phyloP scores from a whole-genome alignment of 2,113 vertebrate genomes.

The Dendropsophus ebraccatus region DNA sequence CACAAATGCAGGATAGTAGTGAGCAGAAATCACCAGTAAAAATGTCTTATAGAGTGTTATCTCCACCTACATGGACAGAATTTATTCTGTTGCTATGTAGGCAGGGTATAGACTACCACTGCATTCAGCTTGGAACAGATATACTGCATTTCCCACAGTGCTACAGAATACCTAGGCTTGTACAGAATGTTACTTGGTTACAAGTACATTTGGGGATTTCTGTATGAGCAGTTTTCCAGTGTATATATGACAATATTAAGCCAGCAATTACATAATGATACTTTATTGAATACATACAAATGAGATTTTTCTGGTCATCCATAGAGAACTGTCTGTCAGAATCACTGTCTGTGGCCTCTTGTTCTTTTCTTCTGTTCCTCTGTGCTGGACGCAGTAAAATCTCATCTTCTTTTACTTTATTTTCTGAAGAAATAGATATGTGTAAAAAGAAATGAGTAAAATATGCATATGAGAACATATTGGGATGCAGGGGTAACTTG shows the following conservation, averaged over 20 bases:
- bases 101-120: too few species aligned
- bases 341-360: slow-evolving; percentile 10
- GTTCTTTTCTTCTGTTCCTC: background rate
- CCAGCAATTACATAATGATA: background rate
- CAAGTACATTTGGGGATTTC: too few species aligned
- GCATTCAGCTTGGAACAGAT: too few species aligned
- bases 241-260: too few species aligned
- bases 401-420: slow-evolving; percentile 10
- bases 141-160: too few species aligned
- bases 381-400: slow-evolving; percentile 7
- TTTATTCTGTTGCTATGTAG: too few species aligned
- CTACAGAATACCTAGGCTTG: background rate
- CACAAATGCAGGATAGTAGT: too few species aligned
- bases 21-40: too few species aligned
- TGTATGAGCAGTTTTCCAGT: background rate
- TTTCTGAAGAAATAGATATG: background rate
- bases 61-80: too few species aligned
- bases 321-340: slow-evolving; percentile 59
- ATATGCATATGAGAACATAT: background rate
- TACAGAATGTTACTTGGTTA: background rate
- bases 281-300: slow-evolving; percentile 67
- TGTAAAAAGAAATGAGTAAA: background rate
- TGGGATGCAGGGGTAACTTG: background rate
- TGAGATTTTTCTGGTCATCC: slow-evolving; percentile 63
- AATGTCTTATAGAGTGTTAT: too few species aligned